A percentile compares a stretch with the other conserved stretches of the same genome.
Evolutionary conservation across 2,113 vertebrate species (phyloP).

Genomic region (Sus scrofa): DNA sequence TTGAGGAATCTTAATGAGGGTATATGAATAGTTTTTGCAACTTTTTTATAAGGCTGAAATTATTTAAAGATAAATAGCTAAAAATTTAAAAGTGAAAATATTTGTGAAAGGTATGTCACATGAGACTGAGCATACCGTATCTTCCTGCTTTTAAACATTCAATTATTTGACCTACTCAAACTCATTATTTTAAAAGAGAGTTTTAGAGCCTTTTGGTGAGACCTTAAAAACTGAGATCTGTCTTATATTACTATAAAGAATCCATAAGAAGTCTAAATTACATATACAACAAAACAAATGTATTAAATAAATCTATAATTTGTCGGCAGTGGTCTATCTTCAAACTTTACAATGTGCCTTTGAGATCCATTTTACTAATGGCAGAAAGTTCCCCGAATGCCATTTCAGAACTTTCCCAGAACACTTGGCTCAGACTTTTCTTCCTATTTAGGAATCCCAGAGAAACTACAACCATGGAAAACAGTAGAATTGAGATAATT

Average conservation of each 20-base stretch:
- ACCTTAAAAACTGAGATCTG: background rate
- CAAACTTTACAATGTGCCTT: background rate
- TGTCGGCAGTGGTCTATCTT: background rate
- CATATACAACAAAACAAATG: background rate
- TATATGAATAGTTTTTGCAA: background rate
- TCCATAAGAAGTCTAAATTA: background rate
- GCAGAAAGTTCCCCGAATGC: background rate
- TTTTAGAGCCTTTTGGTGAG: background rate
- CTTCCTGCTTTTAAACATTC: background rate
- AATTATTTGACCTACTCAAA: background rate
- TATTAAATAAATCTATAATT: background rate
- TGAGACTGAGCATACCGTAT: background rate
- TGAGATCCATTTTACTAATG: background rate
- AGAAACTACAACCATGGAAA: background rate
- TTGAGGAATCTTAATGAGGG: background rate
- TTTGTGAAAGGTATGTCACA: background rate
- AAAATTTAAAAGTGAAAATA: background rate
- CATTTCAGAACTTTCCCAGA: background rate
- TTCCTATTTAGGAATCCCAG: background rate
- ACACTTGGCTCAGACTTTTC: background rate
- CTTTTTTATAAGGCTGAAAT: background rate
- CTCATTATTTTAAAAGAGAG: constrained; percentile 40
- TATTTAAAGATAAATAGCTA: background rate
- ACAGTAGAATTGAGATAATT: background rate
- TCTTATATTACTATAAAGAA: background rate